Conservation (phyloP, 1,140 invertebrate species). For the Hypsibius dujardini region DNA sequence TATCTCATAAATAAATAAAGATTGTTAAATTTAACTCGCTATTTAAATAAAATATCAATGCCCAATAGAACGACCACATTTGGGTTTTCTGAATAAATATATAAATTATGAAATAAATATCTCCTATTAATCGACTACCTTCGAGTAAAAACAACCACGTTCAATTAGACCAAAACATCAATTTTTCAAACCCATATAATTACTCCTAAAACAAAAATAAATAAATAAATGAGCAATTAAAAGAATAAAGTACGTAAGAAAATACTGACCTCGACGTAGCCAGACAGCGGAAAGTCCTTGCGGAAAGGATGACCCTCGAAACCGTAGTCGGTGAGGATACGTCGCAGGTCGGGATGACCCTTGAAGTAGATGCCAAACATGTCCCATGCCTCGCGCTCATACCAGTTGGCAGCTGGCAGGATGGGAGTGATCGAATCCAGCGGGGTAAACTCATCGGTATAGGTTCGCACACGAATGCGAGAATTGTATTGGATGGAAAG, state of each 20-base stretch:
- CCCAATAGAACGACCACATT: no score
- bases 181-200: no score
- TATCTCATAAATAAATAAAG: no score
- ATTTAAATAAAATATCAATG: no score
- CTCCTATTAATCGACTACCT: no score
- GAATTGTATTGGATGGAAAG: conserved; percentile 76
- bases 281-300: conserved; percentile 91
- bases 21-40: no score
- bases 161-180: no score
- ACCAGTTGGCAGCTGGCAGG: conserved; percentile 82
- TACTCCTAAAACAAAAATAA: no score
- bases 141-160: no score
- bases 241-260: not conserved
- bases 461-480: conserved; percentile 85
- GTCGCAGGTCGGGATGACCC: conserved; percentile 86
- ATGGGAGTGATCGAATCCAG: conserved; percentile 64
- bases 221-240: no score
- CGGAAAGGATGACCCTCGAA: conserved; percentile 97
- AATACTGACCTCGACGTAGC: conserved; percentile 69
- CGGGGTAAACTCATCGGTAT: conserved; percentile 92
- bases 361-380: conserved; percentile 97
- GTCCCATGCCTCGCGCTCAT: conserved; percentile 92
- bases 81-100: no score
- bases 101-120: no score
- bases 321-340: conserved; percentile 98